Evolutionary conservation across 2,797 vertebrate species (phyloP), one percentile per base, ranked within the genome.

Genomic region (Neosalanx taihuensis): DNA sequence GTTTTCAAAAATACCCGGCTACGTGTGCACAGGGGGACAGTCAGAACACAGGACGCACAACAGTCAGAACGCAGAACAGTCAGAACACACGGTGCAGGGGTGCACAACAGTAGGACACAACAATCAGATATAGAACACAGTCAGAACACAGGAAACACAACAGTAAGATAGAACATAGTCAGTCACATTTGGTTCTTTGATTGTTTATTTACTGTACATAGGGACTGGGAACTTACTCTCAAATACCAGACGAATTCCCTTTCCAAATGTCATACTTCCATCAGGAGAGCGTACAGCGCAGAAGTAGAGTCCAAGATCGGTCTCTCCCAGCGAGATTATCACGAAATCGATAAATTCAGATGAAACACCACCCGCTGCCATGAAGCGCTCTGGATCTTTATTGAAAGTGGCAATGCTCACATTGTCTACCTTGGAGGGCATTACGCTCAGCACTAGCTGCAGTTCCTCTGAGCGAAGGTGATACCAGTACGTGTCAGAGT

Each of bases 271-370:
- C 0, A 65, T 0, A 0, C 0, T 0, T 0, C 3, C 37, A 2
- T 0, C 0, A 4, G 10, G 41, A 56, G 7, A 17, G 1, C 0
- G 0, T 0, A 63, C 13, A 0, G 26, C 41, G 61, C 87, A 89
- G 75, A 84, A 85, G 10, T 88, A 89, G n/a, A 80, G 12, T 3
- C 87, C 87, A 0, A 68, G 30, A 31, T 89, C 80, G 13, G 33
- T 0, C 70, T 81, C 60, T 23, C 75, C 0, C 66, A 82, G 80
- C 6, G 6, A 20, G 23, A 1, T 3, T 30, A 90, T 53, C 18
- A 78, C 30, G 82, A 90, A 73, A 0, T 0, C 2, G 1, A 61
- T 6, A 3, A 0, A 0, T 0, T 5, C 9, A 17, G 51, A 56
- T 18, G 0, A 6, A 2, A 20, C 6, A 0, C 0, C 3, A 0